Conservation (phyloP, 2,113 vertebrate genomes). For the Nyctereutes procyonoides region DNA sequence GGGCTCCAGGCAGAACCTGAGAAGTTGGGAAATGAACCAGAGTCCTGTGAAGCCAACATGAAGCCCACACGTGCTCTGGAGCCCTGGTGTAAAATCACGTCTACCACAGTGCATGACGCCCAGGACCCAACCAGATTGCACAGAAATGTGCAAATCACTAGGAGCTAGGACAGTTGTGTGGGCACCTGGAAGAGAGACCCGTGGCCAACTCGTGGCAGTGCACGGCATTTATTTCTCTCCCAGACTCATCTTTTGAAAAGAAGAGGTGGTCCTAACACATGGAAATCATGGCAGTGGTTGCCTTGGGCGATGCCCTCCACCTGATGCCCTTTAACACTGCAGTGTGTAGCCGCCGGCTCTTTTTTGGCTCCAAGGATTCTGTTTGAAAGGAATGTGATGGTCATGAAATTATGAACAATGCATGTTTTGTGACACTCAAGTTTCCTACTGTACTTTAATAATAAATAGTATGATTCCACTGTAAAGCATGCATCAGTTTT, state of each 20-base stretch:
- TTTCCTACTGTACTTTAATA: neutral
- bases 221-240: rapidly evolving
- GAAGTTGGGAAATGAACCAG: neutral
- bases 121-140: neutral
- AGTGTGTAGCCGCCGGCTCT: too few relatives aligned
- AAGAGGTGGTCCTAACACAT: too few relatives aligned
- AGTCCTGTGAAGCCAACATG: neutral
- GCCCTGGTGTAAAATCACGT: neutral
- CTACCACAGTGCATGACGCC: neutral
- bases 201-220: neutral
- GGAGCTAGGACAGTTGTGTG: neutral
- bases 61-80: neutral
- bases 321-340: neutral
- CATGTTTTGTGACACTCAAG: neutral
- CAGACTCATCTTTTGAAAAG: neutral
- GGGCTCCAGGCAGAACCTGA: neutral
- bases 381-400: neutral
- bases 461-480: neutral
- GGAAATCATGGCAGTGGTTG: neutral
- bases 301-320: neutral
- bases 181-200: neutral
- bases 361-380: neutral
- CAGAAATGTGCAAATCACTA: neutral
- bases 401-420: neutral
- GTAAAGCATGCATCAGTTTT: neutral